Evolutionary conservation across 2,113 vertebrate species (phyloP), one percentile per base, ranked within the genome.

Genomic region (Callopanchax toddi): DNA sequence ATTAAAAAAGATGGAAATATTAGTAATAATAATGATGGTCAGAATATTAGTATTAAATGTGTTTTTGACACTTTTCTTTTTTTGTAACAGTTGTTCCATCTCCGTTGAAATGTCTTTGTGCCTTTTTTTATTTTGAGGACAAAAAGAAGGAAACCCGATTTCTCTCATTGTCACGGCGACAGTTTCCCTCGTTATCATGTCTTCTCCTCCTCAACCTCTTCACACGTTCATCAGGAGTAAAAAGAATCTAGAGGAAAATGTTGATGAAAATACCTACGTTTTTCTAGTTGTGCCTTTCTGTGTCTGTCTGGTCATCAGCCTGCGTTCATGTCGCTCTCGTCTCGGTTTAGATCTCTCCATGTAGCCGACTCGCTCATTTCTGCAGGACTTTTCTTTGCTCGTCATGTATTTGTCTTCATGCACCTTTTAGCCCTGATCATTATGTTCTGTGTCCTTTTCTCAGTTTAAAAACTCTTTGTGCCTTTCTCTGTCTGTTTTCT

Each of bases 271-370:
- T 53, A 78, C 51, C 57, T 74, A 55, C 70, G 11, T 78, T 81
- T 86, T 85, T 90, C 81, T 92, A 81, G 86, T 83, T 45, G 90
- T 92, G 90, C 90, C 90, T 92, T 92, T 87, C 78, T 79, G 76
- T 89, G 78, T 87, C 4, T 32, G 56, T 67, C 64, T 44, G 37
- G 45, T 42, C 74, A 54, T 76, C 64, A 6, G 21, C 40, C n/a
- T 7, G 26, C 26, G 23, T 15, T 51, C 6, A 42, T 11, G 51
- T 79, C 29, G 29, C 55, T 67, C 20, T 39, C 34, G 10, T 37
- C 36, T 37, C 11, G 12, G 36, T 37, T 37, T 13, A 37, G 36
- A 37, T 11, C 36, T 32, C 29, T 11, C 12, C 36, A 13, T 37
- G 36, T 37, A 37, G 36, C 36, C 11, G 36, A 13, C 29, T 9